phyloP scores from a whole-genome alignment of 2,113 vertebrate genomes.

The Stigmatopora nigra region DNA sequence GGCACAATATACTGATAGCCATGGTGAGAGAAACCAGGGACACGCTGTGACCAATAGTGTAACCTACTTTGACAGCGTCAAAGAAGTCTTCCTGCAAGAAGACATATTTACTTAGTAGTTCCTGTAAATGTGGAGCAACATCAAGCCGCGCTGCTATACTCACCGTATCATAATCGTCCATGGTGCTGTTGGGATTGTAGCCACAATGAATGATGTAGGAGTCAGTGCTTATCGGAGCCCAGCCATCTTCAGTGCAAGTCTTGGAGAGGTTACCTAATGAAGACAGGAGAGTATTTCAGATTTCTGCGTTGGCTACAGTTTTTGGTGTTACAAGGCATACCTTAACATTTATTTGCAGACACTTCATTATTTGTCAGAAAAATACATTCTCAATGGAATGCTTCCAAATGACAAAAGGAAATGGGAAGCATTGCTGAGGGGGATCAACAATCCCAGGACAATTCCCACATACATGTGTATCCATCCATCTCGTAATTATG shows the following conservation, averaged over 20 bases:
- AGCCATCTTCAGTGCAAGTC: conserved; percentile 78
- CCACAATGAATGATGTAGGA: conserved; percentile 76
- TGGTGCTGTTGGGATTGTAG: conserved; percentile 68
- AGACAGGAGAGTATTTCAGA: not conserved
- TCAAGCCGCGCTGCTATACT: conserved; percentile 52
- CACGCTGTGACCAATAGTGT: conserved; percentile 86
- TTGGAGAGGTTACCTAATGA: conserved; percentile 82
- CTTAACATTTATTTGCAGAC: conserved; percentile 11
- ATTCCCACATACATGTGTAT: conserved; percentile 37
- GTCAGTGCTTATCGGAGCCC: conserved; percentile 69
- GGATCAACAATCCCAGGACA: conserved; percentile 23
- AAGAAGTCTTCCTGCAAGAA: conserved; percentile 71
- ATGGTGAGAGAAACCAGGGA: conserved; percentile 81
- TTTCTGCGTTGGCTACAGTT: conserved; percentile 4
- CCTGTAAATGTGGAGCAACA: not conserved
- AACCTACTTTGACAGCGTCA: conserved; percentile 79
- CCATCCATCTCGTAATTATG: conserved; percentile 35
- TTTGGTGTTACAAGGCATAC: conserved; percentile 19
- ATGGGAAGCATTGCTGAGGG: conserved; percentile 26
- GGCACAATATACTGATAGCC: conserved; percentile 79
- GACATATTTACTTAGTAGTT: not conserved
- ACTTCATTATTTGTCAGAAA: conserved; percentile 25
- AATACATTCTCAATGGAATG: conserved; percentile 40
- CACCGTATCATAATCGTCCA: conserved; percentile 58
- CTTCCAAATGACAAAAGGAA: conserved; percentile 36